phyloP scores from a whole-genome alignment of 1,140 invertebrate species.

The Penaeus chinensis region DNA sequence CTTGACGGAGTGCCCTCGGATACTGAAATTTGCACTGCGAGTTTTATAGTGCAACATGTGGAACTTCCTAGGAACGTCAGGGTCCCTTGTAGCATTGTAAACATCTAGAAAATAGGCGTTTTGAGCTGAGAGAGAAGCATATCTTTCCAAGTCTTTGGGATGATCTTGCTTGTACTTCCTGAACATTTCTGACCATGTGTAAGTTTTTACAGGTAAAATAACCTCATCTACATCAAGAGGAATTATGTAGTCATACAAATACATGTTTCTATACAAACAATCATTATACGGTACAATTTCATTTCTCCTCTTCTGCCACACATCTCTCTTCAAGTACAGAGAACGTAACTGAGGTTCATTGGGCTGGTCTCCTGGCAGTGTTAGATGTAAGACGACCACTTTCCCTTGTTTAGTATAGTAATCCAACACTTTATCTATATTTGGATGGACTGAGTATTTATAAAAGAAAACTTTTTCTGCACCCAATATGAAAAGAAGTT shows the following conservation, averaged over 20 bases:
- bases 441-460: constrained; percentile 88
- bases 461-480: constrained; percentile 94
- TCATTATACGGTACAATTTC: constrained; percentile 97
- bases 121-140: constrained; percentile 61
- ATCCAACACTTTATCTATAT: constrained; percentile 88
- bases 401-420: constrained; percentile 82
- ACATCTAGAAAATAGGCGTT: constrained; percentile 62
- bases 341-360: constrained; percentile 90
- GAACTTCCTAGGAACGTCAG: constrained; percentile 88
- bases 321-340: constrained; percentile 82
- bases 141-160: constrained; percentile 45
- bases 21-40: constrained; percentile 89
- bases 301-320: constrained; percentile 92
- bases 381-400: constrained; percentile 80
- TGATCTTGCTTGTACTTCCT: constrained; percentile 71
- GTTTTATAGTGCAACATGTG: constrained; percentile 95
- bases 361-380: constrained; percentile 89
- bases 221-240: constrained; percentile 63
- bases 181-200: constrained; percentile 85
- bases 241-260: constrained; percentile 70
- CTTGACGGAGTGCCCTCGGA: constrained; percentile 93
- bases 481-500: constrained; percentile 85
- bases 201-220: constrained; percentile 82
- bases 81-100: constrained; percentile 71
- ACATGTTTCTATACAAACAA: constrained; percentile 93